Percentiles rank a stretch among this genome's conserved stretches.
Conservation (phyloP, 2,888 invertebrate species). For the Drosophila anomelani region DNA sequence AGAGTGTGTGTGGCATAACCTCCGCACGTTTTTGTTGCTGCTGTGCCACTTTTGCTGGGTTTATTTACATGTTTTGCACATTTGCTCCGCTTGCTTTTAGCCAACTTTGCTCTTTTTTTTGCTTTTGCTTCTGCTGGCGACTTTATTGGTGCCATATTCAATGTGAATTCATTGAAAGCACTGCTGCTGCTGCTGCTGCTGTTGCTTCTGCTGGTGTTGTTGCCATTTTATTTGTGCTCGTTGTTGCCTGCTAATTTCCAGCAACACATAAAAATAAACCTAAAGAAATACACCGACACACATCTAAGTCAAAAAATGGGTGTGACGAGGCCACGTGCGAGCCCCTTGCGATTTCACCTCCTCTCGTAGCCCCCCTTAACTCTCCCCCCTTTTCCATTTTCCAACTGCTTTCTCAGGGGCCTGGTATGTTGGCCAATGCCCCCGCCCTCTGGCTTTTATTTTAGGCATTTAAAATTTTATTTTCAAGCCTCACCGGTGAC, state of each 20-base stretch:
- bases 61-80: slow-evolving; percentile 68
- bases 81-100: slow-evolving; percentile 52
- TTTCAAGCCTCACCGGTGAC: slow-evolving; percentile 56
- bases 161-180: slow-evolving; percentile 49
- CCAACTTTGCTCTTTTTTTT: slow-evolving; percentile 39
- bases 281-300: slow-evolving; percentile 28
- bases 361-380: background rate
- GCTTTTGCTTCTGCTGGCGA: slow-evolving; percentile 19
- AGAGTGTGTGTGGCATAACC: slow-evolving; percentile 54
- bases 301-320: slow-evolving; percentile 49
- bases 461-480: slow-evolving; percentile 28
- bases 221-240: slow-evolving; percentile 35
- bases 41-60: slow-evolving; percentile 59
- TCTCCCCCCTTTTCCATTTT: slow-evolving; percentile 14
- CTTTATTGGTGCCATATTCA: slow-evolving; percentile 63
- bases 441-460: slow-evolving; percentile 13
- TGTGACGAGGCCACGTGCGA: slow-evolving; percentile 70
- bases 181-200: slow-evolving; percentile 12
- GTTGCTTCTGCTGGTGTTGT: slow-evolving; percentile 6
- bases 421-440: slow-evolving; percentile 5
- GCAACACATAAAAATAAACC: slow-evolving; percentile 59
- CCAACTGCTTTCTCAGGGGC: slow-evolving; percentile 7
- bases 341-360: slow-evolving; percentile 25
- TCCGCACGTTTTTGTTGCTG: slow-evolving; percentile 38
- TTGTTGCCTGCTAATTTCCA: slow-evolving; percentile 64